phyloP scores from a whole-genome alignment of 2,888 invertebrate species.

The Drosophila yooni region DNA sequence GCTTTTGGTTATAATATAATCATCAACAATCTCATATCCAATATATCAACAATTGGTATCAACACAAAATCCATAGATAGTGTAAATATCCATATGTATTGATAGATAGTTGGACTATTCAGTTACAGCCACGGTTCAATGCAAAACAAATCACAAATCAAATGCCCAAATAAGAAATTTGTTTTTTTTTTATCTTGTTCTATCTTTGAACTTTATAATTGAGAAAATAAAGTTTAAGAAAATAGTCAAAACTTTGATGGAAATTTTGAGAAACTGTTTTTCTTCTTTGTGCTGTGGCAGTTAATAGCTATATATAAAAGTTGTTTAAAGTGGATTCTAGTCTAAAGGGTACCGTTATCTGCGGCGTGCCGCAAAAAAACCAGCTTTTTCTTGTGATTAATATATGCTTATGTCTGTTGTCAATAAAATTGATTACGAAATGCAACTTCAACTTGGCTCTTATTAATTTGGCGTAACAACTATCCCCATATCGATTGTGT shows the following conservation, averaged over 20 bases:
- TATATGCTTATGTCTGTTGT: background rate
- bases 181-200: no score
- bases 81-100: background rate
- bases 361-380: no score
- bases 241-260: background rate
- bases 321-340: background rate
- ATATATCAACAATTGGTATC: background rate
- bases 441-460: slow-evolving; percentile 33
- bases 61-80: background rate
- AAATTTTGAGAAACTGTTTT: background rate
- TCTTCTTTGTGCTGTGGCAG: background rate
- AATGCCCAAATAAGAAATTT: no score
- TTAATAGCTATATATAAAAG: background rate
- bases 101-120: background rate
- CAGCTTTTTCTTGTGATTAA: background rate
- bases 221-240: background rate
- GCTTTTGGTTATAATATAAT: background rate
- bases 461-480: slow-evolving; percentile 59
- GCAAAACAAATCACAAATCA: no score
- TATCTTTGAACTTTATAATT: no score
- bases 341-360: background rate
- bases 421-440: slow-evolving; percentile 32
- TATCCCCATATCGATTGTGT: slow-evolving; percentile 18
- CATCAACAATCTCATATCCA: background rate
- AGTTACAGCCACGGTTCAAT: background rate